Evolutionary conservation across 2,797 vertebrate species (phyloP).

Genomic region (Artibeus jamaicensis): DNA sequence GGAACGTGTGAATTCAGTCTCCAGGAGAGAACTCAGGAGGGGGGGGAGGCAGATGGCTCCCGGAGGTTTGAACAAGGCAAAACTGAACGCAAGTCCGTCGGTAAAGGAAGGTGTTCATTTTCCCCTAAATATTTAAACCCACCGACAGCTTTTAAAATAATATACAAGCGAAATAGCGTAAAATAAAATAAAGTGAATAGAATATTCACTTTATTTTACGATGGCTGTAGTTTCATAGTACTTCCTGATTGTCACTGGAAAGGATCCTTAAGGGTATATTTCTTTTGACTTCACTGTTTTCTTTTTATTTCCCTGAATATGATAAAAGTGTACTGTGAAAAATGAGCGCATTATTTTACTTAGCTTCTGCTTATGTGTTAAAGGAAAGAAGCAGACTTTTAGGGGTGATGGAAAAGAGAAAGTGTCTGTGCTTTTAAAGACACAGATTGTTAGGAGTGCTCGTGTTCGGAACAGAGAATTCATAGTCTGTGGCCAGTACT

Average conservation of each 20-base stretch:
- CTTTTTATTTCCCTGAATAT: neutral
- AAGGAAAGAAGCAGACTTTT: neutral
- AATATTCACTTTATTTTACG: neutral
- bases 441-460: neutral
- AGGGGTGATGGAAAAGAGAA: neutral
- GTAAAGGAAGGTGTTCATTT: neutral
- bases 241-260: neutral
- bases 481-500: neutral
- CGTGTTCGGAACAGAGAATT: neutral
- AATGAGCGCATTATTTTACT: neutral
- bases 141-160: neutral
- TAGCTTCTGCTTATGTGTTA: neutral
- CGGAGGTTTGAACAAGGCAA: neutral
- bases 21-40: neutral
- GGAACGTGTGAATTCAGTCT: neutral
- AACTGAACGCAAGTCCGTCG: neutral
- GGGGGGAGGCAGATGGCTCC: neutral
- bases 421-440: neutral
- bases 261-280: neutral
- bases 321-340: neutral
- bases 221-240: neutral
- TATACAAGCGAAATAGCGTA: neutral
- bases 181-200: too few relatives aligned
- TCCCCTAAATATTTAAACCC: neutral
- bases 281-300: neutral